Percentiles rank a stretch among this genome's conserved stretches.
Conservation (phyloP, 2,113 vertebrate species). For the Vidua chalybeata region DNA sequence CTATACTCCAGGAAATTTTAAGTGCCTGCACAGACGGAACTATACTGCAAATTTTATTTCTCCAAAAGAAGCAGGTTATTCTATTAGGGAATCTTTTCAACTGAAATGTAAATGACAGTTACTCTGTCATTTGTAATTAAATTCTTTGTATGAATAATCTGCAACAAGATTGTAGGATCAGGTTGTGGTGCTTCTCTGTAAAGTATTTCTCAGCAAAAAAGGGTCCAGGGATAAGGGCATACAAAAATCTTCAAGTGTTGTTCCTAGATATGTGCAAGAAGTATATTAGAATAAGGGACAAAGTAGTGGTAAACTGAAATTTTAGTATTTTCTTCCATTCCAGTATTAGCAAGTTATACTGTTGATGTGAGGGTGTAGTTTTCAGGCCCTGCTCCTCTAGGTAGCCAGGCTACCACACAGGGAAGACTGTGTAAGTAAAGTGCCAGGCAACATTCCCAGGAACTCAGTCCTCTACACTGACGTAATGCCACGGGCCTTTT, state of each 20-base stretch:
- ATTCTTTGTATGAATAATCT: background rate
- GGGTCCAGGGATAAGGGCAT: background rate
- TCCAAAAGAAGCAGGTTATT: background rate
- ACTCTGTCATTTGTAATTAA: background rate
- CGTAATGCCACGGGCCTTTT: background rate
- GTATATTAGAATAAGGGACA: background rate
- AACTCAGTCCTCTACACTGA: accelerated
- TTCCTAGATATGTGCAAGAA: background rate
- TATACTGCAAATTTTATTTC: background rate
- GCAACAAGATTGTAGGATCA: background rate
- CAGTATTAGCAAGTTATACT: background rate
- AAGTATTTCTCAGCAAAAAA: background rate
- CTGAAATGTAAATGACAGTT: background rate
- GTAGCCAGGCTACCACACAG: background rate
- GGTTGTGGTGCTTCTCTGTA: background rate
- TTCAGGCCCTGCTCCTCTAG: background rate
- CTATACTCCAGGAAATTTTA: background rate
- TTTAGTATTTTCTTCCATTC: background rate
- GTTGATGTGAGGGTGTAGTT: too few relatives aligned
- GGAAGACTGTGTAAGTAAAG: background rate
- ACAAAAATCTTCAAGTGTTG: background rate
- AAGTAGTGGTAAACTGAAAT: background rate
- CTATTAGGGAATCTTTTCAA: background rate
- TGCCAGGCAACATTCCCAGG: background rate
- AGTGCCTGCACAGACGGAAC: background rate